Evolutionary conservation across 2,113 vertebrate species (phyloP).

Genomic region (Sinocyclocheilus anshuiensis): DNA sequence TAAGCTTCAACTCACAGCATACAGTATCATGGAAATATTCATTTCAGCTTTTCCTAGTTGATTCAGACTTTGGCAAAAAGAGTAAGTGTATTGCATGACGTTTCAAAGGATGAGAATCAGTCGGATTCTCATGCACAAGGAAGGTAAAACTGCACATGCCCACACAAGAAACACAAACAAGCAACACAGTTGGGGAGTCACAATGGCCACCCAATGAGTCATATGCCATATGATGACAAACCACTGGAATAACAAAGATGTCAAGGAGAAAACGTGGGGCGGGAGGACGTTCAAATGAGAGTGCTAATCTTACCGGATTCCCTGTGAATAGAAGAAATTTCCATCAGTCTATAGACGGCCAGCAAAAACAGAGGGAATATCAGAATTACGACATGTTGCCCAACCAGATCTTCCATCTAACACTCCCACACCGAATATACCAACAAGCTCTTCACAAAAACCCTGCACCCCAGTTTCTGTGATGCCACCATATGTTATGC

Average conservation of each 20-base stretch:
- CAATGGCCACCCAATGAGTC: slow-evolving; percentile 6
- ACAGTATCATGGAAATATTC: neutral
- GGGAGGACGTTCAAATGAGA: neutral
- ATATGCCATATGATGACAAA: slow-evolving; percentile 17
- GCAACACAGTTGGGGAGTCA: slow-evolving; percentile 25
- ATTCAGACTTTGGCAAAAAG: neutral
- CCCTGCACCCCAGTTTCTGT: neutral
- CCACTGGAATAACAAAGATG: slow-evolving; percentile 36
- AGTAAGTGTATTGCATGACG: neutral
- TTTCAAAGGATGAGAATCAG: neutral
- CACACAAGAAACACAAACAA: slow-evolving; percentile 43
- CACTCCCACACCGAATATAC: slow-evolving; percentile 39
- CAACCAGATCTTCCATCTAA: slow-evolving; percentile 21
- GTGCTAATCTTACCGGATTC: slow-evolving; percentile 91
- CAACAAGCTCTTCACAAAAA: slow-evolving; percentile 19
- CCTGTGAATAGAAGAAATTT: slow-evolving; percentile 89
- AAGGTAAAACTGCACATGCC: slow-evolving; percentile 43
- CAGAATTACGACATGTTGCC: slow-evolving; percentile 82
- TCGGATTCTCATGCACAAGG: neutral
- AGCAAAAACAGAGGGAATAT: slow-evolving; percentile 98
- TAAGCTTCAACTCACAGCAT: neutral
- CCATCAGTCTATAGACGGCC: slow-evolving; percentile 99
- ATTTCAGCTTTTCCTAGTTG: neutral
- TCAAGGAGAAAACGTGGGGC: slow-evolving; percentile 15
- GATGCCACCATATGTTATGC: neutral